Evolutionary conservation across 2,888 invertebrate species (phyloP).

Genomic region (Dione juno): DNA sequence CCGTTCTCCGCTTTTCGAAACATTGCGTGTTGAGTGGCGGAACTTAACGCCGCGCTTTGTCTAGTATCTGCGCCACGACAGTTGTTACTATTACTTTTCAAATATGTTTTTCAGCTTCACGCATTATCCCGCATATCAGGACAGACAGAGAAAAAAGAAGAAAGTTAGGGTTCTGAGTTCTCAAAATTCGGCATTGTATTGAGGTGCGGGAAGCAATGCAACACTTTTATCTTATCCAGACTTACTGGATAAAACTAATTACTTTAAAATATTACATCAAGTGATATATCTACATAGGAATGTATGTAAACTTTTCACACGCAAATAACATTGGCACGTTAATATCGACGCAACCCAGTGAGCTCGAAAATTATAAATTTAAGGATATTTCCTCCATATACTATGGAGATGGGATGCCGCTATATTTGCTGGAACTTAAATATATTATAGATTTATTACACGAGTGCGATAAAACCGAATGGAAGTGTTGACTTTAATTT

Average conservation of each 20-base stretch:
- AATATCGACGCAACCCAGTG: slow-evolving; percentile 41
- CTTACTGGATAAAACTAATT: slow-evolving; percentile 1
- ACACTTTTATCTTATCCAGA: no score
- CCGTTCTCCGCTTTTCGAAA: no score
- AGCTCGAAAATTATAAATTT: slow-evolving; percentile 47
- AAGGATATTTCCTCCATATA: slow-evolving; percentile 27
- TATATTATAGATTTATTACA: slow-evolving; percentile 4
- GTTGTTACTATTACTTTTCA: no score
- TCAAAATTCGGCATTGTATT: no score
- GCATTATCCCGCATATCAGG: no score
- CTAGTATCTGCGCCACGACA: no score
- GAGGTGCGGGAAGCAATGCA: no score
- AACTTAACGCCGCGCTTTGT: no score
- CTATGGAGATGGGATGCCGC: background rate
- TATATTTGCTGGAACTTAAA: slow-evolving; percentile 7
- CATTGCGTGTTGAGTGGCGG: no score
- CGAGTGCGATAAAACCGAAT: background rate
- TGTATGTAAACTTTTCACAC: slow-evolving; percentile 26
- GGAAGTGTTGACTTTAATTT: background rate
- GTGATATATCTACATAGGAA: background rate
- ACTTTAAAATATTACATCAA: slow-evolving; percentile 9
- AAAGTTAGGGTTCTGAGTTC: no score
- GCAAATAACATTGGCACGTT: slow-evolving; percentile 31
- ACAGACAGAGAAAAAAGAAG: no score
- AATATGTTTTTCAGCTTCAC: no score